A percentile compares a stretch with the other conserved stretches of the same genome.
phyloP scores from a whole-genome alignment of 1,140 invertebrate genomes.

The Aphaenogaster ashmeadi region DNA sequence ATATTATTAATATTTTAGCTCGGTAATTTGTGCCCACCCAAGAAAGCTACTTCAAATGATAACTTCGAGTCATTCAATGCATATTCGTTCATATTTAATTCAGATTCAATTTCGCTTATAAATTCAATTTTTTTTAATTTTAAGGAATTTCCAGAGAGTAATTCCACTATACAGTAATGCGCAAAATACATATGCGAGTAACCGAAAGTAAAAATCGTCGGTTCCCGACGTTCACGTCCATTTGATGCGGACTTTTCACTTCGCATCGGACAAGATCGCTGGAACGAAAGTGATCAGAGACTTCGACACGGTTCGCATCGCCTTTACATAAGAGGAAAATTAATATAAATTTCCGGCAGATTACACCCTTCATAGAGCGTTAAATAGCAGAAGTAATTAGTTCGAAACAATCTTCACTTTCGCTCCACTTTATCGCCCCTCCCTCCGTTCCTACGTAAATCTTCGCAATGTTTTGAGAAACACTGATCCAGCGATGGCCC shows the following conservation, averaged over 20 bases:
- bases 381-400: background rate
- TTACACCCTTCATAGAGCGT: background rate
- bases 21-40: background rate
- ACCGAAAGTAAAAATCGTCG: conserved; percentile 16
- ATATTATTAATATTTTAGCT: background rate
- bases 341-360: background rate
- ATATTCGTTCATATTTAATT: background rate
- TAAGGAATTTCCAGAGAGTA: background rate
- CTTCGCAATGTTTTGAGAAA: conserved; percentile 78
- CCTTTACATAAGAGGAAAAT: background rate
- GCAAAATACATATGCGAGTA: background rate
- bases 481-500: conserved; percentile 78
- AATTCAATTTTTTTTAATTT: background rate
- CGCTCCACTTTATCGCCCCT: background rate
- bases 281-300: conserved; percentile 49
- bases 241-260: background rate
- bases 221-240: background rate
- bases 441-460: background rate
- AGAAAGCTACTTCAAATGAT: background rate
- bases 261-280: conserved; percentile 19
- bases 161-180: background rate
- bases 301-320: background rate
- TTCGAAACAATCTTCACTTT: conserved; percentile 42
- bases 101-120: background rate
- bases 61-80: background rate